A percentile compares a stretch with the other conserved stretches of the same genome.
These are phyloP conservation scores for Polyommatus iphigenia DNA, from an alignment of 2,888 invertebrate species.

Conservation along the genomic window DNA sequence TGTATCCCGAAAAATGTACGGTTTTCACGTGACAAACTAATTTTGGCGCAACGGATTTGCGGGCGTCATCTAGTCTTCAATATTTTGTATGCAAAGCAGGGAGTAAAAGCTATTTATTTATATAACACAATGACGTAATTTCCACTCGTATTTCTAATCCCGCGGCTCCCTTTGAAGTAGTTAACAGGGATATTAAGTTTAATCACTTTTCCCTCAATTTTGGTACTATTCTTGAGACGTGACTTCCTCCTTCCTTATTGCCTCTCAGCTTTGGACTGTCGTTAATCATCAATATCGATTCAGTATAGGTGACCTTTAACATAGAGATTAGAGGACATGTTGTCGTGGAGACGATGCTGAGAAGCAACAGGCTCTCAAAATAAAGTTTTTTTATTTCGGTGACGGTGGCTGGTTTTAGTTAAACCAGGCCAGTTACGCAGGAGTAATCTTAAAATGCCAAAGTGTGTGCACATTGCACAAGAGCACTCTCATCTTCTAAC, in stretches of 20 bases:
- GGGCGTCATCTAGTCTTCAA: not conserved
- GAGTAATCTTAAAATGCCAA: too few relatives aligned
- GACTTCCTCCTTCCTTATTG: not conserved
- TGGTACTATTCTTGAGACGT: not conserved
- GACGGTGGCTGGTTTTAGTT: too few relatives aligned
- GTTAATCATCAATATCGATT: not conserved
- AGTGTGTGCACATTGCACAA: too few relatives aligned
- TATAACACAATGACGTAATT: conserved; percentile 1
- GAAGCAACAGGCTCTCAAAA: too few relatives aligned
- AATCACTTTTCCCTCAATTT: conserved; percentile 7
- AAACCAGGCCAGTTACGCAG: too few relatives aligned
- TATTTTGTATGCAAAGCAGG: not conserved
- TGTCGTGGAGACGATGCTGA: too few relatives aligned
- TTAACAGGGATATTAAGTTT: conserved; percentile 26
- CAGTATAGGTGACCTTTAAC: not conserved
- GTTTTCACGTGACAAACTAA: too few relatives aligned
- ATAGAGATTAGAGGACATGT: too few relatives aligned
- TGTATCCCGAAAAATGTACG: too few relatives aligned
- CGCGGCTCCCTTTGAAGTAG: conserved; percentile 13
- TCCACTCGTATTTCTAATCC: conserved; percentile 31
- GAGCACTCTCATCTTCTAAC: too few relatives aligned
- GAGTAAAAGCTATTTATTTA: not conserved
- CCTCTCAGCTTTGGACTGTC: not conserved
- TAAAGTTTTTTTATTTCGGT: too few relatives aligned
- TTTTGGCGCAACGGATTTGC: too few relatives aligned